Percentiles rank a stretch among this genome's conserved stretches.
These are phyloP conservation scores for Crepidodera aurea DNA, from an alignment of 2,888 invertebrate genomes.

Conservation along the genomic window DNA sequence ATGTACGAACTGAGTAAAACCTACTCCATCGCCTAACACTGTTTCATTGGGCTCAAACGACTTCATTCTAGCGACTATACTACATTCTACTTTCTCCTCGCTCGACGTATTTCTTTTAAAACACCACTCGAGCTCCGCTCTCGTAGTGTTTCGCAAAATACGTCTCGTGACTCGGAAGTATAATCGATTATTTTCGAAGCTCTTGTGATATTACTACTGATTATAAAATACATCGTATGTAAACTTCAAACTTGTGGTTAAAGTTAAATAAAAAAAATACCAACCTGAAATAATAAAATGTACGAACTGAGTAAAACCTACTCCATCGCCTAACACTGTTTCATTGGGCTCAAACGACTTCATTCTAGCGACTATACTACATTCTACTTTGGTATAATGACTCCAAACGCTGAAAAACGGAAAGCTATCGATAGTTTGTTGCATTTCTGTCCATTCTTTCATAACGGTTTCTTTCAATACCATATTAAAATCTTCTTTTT, in stretches of 20 bases:
- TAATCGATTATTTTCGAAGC: too few relatives aligned
- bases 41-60: slow-evolving; percentile 65
- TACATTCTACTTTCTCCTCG: too few relatives aligned
- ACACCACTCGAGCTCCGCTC: too few relatives aligned
- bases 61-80: slow-evolving; percentile 70
- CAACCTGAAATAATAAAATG: slow-evolving; percentile 65
- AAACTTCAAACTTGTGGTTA: too few relatives aligned
- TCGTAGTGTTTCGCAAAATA: too few relatives aligned
- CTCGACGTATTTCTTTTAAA: too few relatives aligned
- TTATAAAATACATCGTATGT: too few relatives aligned
- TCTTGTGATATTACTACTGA: too few relatives aligned
- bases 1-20: slow-evolving; percentile 60
- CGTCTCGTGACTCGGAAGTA: too few relatives aligned
- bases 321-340: slow-evolving; percentile 65
- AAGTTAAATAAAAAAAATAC: too few relatives aligned
- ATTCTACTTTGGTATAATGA: slow-evolving; percentile 68
- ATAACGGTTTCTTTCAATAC: slow-evolving; percentile 68
- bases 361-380: slow-evolving; percentile 72
- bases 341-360: slow-evolving; percentile 65
- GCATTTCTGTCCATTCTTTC: slow-evolving; percentile 70
- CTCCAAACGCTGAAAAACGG: slow-evolving; percentile 71
- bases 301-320: slow-evolving; percentile 57
- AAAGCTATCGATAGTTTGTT: slow-evolving; percentile 68
- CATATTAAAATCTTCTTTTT: slow-evolving; percentile 69
- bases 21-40: slow-evolving; percentile 65